Evolutionary conservation across 2,113 vertebrate species (phyloP).

Genomic region (Colistium nudipinnis): DNA sequence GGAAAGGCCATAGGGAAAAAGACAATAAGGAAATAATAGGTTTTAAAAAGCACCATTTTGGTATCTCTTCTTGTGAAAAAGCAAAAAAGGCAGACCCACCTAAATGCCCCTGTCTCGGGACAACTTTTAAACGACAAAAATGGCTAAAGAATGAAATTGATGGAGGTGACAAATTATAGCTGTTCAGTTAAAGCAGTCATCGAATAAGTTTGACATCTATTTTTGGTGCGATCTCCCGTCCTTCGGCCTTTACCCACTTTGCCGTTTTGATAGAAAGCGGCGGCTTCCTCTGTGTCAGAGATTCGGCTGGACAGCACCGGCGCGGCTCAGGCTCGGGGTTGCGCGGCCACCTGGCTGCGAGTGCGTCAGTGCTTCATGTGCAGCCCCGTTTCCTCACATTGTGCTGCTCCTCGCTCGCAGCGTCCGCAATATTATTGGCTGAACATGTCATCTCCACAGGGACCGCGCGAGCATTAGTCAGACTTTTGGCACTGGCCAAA

Average conservation of each 20-base stretch:
- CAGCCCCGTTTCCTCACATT: slow-evolving; percentile 78
- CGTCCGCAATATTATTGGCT: slow-evolving; percentile 19
- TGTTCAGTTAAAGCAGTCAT: no score
- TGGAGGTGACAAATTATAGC: background rate
- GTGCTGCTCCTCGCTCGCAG: slow-evolving; percentile 51
- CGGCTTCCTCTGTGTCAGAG: slow-evolving; percentile 55
- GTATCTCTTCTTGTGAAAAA: no score
- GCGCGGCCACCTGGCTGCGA: slow-evolving; percentile 66
- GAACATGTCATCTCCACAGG: slow-evolving; percentile 26
- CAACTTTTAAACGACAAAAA: background rate
- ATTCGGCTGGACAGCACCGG: slow-evolving; percentile 48
- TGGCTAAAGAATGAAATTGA: background rate
- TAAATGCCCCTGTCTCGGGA: background rate
- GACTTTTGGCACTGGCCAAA: slow-evolving; percentile 9
- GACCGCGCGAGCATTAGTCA: background rate
- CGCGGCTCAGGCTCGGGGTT: slow-evolving; percentile 43
- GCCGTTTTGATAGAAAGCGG: slow-evolving; percentile 67
- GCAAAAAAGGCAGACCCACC: background rate
- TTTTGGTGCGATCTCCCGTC: slow-evolving; percentile 3
- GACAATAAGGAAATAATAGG: no score
- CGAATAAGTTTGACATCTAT: background rate
- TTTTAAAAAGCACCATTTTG: no score
- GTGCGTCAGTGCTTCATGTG: slow-evolving; percentile 70
- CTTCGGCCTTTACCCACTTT: slow-evolving; percentile 1
- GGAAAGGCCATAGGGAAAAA: no score